Conservation (phyloP, 2,888 invertebrate genomes). For the Melieria crassipennis region DNA sequence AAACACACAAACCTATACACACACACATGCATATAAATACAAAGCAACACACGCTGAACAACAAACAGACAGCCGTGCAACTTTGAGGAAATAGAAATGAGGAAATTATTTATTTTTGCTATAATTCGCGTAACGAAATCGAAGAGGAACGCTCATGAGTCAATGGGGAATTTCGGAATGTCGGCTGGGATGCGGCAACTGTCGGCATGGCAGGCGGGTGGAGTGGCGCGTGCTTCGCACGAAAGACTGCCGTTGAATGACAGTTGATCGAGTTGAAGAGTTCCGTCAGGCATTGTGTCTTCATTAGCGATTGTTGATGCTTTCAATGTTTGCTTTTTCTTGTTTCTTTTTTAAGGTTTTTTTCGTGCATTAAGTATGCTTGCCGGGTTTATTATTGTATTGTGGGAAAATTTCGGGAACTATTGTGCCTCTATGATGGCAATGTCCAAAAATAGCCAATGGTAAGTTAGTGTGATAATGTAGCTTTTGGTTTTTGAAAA, state of each 20-base stretch:
- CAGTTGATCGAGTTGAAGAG: neutral
- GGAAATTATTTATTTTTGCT: conserved; percentile 23
- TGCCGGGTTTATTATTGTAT: too few species aligned
- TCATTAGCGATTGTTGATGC: neutral
- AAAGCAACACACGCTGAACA: neutral
- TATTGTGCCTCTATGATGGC: neutral
- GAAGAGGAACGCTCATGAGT: conserved; percentile 10
- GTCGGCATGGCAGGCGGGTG: too few species aligned
- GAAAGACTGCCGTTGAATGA: neutral
- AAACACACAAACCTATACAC: neutral
- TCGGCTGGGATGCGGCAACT: neutral
- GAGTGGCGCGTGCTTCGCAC: neutral
- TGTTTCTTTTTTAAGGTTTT: too few species aligned
- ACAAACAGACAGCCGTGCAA: neutral
- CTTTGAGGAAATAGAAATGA: conserved; percentile 10
- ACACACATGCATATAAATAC: neutral
- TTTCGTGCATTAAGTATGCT: too few species aligned
- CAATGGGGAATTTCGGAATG: conserved; percentile 22
- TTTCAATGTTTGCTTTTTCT: too few species aligned
- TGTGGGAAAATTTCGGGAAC: neutral
- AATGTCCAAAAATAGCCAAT: neutral
- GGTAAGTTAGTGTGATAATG: too few species aligned
- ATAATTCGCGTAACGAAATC: conserved; percentile 16
- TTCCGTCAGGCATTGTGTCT: conserved; percentile 7
- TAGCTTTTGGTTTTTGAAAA: too few species aligned